Conservation (phyloP, 2,797 vertebrate species). For the Enteromius treurensis region DNA sequence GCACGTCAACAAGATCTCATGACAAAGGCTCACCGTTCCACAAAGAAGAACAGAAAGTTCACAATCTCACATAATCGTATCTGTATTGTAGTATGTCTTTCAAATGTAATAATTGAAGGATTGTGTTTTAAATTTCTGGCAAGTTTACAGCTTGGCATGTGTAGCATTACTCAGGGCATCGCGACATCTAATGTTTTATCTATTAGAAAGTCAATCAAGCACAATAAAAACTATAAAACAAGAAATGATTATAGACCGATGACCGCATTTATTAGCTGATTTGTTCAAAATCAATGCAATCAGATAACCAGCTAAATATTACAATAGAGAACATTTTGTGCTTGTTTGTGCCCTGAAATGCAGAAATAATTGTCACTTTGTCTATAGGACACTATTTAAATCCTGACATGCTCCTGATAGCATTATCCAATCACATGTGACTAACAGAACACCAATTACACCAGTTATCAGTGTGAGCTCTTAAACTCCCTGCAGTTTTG, state of each 20-base stretch:
- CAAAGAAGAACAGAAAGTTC: conserved; percentile 24
- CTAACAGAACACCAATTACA: neutral
- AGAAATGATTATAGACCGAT: neutral
- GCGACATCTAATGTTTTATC: conserved; percentile 19
- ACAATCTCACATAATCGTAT: neutral
- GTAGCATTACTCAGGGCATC: conserved; percentile 2
- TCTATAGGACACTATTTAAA: conserved; percentile 1
- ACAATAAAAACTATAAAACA: conserved; percentile 30
- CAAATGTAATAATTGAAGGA: neutral
- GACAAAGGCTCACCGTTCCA: neutral
- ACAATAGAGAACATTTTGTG: neutral
- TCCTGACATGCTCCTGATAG: neutral
- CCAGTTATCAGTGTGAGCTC: conserved; percentile 19
- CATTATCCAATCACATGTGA: neutral
- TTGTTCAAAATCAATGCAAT: neutral
- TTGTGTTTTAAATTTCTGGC: neutral
- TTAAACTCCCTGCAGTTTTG: conserved; percentile 12
- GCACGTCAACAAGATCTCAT: conserved; percentile 12
- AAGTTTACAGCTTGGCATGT: conserved; percentile 1
- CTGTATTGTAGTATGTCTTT: neutral
- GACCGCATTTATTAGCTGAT: neutral
- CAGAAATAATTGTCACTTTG: neutral
- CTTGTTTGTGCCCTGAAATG: neutral
- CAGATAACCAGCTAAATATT: neutral
- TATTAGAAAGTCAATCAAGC: conserved; percentile 46